Base-by-base conservation (phyloP, 2,888 invertebrate species). In the Melanostoma scalare region DNA sequence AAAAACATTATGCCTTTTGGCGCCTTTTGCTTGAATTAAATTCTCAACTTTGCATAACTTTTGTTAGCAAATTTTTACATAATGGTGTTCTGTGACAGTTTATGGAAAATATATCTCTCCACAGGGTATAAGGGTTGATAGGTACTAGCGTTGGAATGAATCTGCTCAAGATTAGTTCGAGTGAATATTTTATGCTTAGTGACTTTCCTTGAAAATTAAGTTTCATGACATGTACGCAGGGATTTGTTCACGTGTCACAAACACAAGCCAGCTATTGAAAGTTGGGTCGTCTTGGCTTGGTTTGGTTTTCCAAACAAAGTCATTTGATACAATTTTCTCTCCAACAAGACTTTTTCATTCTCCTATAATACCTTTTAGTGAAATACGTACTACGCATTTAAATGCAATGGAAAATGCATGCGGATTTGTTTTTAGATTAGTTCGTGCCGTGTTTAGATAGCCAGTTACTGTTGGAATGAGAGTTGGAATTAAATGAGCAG, bases 1-100 rank as follows among this genome's bases (percentile, higher is more conserved):
- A 50, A 50, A 30, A 38, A 35, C 50, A 50, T 46, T 46, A 3
- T 46, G 10, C 36, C 30, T 63, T 61, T 63, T 6, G 42, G 8
- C n/a, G 42, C 20, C 20, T 42, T 48, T 10, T n/a, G 38, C 56
- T 82, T 65, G 68, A 82, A 82, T 73, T 73, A 77, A 77, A 77
- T 82, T 82, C 61, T 63, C 68, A 30, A 68, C 68, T 77, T 82
- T 72, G 68, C 81, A 77, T 82, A 77, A 63, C 63, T 63, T 67
- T 69, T 73, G 56, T 77, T 76, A 68, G 42, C 56, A 56, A 46
- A 20, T 67, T 76, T 74, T 71, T 63, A 61, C 61, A 72, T 72
- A 81, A 81, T 63, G 76, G 55, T 55, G 33, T 56, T 80, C 42
- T 35, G 46, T 53, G 9, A 63, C 44, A 65, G 10, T 73, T 79